Evolutionary conservation across 1,140 invertebrate species (phyloP).

Genomic region (Drosophila sp.): DNA sequence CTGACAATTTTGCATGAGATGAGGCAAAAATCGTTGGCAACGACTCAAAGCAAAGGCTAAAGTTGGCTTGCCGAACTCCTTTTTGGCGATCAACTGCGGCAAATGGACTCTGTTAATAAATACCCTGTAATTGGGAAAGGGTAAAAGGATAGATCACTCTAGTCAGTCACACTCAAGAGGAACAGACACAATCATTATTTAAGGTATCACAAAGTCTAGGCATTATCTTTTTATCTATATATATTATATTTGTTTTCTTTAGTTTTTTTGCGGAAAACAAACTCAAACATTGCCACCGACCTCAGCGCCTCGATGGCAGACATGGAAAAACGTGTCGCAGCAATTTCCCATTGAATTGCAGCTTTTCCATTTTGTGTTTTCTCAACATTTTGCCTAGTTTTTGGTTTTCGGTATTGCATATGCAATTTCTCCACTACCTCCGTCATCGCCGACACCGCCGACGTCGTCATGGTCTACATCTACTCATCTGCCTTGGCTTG

Average conservation of each 20-base stretch:
- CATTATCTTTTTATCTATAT: not conserved
- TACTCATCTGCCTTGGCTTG: slow-evolving; percentile 63
- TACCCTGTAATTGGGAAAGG: not conserved
- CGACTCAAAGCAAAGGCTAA: slow-evolving; percentile 63
- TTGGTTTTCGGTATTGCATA: slow-evolving; percentile 52
- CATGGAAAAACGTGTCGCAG: slow-evolving; percentile 72
- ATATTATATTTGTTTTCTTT: not conserved
- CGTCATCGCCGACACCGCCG: slow-evolving; percentile 8
- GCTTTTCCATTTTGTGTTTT: slow-evolving; percentile 59
- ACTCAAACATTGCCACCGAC: slow-evolving; percentile 36
- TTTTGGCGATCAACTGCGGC: slow-evolving; percentile 3
- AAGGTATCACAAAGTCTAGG: not conserved
- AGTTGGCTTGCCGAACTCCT: slow-evolving; percentile 63
- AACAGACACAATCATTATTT: not conserved
- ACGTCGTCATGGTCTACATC: not conserved
- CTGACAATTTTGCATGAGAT: slow-evolving; percentile 61
- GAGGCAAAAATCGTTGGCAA: slow-evolving; percentile 48
- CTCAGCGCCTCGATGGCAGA: slow-evolving; percentile 50
- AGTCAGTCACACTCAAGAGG: no score
- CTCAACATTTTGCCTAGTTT: slow-evolving; percentile 49
- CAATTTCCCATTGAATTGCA: slow-evolving; percentile 71
- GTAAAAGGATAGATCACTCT: no score
- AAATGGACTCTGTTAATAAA: slow-evolving; percentile 12
- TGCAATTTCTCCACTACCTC: slow-evolving; percentile 57
- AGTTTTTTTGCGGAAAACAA: slow-evolving; percentile 47